These are phyloP conservation scores for Agriotes lineatus DNA, from an alignment of 2,888 invertebrate genomes.

Conservation along the genomic window DNA sequence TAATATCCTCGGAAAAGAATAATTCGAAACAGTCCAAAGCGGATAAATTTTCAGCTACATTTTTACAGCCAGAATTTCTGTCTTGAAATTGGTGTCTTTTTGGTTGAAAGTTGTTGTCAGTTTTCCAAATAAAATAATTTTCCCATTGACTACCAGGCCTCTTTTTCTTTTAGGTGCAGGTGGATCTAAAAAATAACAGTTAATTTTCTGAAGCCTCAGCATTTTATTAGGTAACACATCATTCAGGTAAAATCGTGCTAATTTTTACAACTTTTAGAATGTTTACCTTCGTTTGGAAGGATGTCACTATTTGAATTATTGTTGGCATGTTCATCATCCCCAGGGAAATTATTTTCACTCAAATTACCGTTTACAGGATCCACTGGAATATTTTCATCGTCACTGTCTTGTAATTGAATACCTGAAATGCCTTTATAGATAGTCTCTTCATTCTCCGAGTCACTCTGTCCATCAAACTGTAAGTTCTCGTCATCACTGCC, in stretches of 20 bases:
- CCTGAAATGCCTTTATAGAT: no score
- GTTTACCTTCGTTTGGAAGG: not conserved
- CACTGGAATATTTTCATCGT: no score
- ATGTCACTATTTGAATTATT: no score
- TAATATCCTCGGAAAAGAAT: no score
- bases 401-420: no score
- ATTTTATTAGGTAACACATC: not conserved
- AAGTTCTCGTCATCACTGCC: not conserved
- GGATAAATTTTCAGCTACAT: not conserved
- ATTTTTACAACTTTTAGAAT: not conserved
- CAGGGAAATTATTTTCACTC: not conserved
- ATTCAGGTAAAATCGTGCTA: not conserved
- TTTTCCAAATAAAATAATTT: no score
- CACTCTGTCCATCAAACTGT: not conserved
- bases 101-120: not conserved
- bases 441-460: not conserved
- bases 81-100: not conserved
- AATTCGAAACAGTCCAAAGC: no score
- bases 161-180: no score
- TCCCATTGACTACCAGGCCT: no score
- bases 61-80: no score
- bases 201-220: no score
- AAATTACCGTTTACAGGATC: no score
- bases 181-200: not conserved
- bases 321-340: not conserved